Evolutionary conservation across 2,113 vertebrate species (phyloP).

Genomic region (Oreotrochilus melanogaster): DNA sequence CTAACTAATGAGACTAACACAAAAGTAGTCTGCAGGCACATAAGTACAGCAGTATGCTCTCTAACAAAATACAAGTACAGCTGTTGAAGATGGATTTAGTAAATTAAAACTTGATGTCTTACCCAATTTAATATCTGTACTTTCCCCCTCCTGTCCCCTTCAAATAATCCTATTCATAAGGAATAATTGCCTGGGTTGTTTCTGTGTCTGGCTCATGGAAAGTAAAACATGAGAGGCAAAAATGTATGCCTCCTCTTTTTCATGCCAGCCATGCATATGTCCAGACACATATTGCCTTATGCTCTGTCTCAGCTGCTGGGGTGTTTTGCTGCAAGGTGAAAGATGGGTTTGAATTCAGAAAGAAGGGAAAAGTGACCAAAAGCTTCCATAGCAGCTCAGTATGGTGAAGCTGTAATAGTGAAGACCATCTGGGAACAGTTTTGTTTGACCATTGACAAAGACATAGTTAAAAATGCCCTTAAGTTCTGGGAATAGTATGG

Average conservation of each 20-base stretch:
- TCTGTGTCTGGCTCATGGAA: neutral
- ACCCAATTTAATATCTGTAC: neutral
- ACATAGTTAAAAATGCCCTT: neutral
- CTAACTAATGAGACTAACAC: neutral
- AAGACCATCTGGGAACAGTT: neutral
- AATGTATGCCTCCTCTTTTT: neutral
- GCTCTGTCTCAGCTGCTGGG: neutral
- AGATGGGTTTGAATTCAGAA: neutral
- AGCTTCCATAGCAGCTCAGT: neutral
- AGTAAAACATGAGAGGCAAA: neutral
- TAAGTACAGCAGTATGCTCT: neutral
- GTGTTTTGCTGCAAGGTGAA: neutral
- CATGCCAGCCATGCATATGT: neutral
- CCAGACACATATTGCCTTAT: neutral
- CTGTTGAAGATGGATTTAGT: neutral
- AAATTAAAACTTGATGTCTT: neutral
- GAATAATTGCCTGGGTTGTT: neutral
- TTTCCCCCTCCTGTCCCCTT: no score
- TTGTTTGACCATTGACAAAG: neutral
- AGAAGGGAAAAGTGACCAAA: neutral
- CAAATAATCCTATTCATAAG: neutral
- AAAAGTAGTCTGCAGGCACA: neutral
- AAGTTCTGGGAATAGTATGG: neutral
- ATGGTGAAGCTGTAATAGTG: neutral
- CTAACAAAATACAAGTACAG: neutral